Conservation (phyloP, 2,888 invertebrate species). For the Xestia rhomboidea region DNA sequence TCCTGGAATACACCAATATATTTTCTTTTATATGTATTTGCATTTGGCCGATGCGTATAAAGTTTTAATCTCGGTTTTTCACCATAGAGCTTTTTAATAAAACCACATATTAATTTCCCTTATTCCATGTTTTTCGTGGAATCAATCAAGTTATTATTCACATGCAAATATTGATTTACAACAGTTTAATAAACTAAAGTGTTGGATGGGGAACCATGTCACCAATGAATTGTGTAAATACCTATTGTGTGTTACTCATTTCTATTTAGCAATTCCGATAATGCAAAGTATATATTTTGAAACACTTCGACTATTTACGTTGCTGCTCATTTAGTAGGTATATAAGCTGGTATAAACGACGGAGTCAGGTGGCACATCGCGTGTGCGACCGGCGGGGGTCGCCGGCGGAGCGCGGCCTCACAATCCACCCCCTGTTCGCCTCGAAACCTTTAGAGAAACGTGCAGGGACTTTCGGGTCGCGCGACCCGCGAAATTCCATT, state of each 20-base stretch:
- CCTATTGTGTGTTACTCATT: neutral
- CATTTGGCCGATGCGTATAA: slow-evolving; percentile 3
- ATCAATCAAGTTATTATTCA: neutral
- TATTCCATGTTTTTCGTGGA: neutral
- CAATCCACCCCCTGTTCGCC: slow-evolving; percentile 77
- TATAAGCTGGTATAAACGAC: slow-evolving; percentile 69
- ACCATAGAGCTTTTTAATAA: slow-evolving; percentile 6
- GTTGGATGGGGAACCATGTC: neutral
- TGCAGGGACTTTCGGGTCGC: slow-evolving; percentile 81
- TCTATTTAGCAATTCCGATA: slow-evolving; percentile 4
- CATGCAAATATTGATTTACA: neutral
- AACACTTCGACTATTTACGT: slow-evolving; percentile 53
- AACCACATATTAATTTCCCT: neutral
- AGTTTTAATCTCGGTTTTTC: slow-evolving; percentile 5
- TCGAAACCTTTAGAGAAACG: slow-evolving; percentile 77
- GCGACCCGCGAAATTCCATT: slow-evolving; percentile 89
- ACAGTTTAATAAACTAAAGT: neutral
- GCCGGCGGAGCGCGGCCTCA: slow-evolving; percentile 74
- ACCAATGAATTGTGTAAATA: neutral
- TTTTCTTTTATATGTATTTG: slow-evolving; percentile 14
- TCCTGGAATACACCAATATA: slow-evolving; percentile 8
- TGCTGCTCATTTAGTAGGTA: slow-evolving; percentile 66
- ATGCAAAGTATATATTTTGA: slow-evolving; percentile 37
- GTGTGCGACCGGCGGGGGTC: slow-evolving; percentile 80
- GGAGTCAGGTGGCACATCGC: slow-evolving; percentile 83